Evolutionary conservation across 2,113 vertebrate species (phyloP).

Genomic region (Tachuris rubrigastra): DNA sequence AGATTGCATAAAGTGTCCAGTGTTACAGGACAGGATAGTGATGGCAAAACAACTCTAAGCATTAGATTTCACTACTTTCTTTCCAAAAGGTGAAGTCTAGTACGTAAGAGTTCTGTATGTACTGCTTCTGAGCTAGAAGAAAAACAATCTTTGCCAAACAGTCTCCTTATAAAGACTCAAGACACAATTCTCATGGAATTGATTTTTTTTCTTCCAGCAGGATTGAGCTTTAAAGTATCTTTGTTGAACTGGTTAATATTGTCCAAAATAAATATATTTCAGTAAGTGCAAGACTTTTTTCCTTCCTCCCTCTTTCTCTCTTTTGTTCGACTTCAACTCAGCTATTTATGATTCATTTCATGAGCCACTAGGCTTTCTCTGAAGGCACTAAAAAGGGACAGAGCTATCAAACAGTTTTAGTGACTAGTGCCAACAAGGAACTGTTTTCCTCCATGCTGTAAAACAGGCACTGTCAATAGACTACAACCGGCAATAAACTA

Average conservation of each 20-base stretch:
- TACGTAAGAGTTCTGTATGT: not conserved
- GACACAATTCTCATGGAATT: not conserved
- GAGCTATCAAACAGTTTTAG: slow-evolving; percentile 70
- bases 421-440: slow-evolving; percentile 60
- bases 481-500: slow-evolving; percentile 78
- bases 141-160: not conserved
- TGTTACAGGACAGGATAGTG: not conserved
- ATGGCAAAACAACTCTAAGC: not conserved
- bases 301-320: slow-evolving; percentile 10
- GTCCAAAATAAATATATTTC: slow-evolving; percentile 68
- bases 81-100: not conserved
- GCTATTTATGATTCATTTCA: slow-evolving; percentile 76
- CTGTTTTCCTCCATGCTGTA: slow-evolving; percentile 69
- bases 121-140: not conserved
- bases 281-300: slow-evolving; percentile 42
- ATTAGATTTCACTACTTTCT: not conserved
- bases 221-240: slow-evolving; percentile 6
- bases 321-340: slow-evolving; percentile 56
- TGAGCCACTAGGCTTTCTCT: slow-evolving; percentile 68
- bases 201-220: not conserved
- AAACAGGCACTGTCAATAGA: slow-evolving; percentile 75
- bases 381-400: slow-evolving; percentile 66
- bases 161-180: not conserved
- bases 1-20: not conserved
- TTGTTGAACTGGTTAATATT: slow-evolving; percentile 55